phyloP scores from a whole-genome alignment of 2,113 vertebrate species.

The Atractosteus spatula region DNA sequence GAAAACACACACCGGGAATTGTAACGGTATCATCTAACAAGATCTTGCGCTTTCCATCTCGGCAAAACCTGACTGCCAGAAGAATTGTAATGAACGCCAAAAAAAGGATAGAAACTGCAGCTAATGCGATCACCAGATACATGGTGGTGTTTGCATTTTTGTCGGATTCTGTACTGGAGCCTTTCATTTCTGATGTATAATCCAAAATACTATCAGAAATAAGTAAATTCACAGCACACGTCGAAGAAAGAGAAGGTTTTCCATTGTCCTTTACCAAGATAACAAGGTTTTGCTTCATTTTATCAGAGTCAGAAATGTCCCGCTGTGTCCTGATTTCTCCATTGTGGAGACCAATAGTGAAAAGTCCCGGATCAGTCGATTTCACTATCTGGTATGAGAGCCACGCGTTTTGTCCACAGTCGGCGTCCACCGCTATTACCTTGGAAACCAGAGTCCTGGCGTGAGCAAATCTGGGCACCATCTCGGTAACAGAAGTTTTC shows the following conservation, averaged over 20 bases:
- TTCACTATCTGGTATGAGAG: too few species aligned
- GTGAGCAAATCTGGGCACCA: conserved; percentile 66
- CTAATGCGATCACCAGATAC: conserved; percentile 30
- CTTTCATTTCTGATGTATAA: conserved; percentile 46
- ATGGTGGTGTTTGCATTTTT: conserved; percentile 38
- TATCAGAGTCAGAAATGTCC: conserved; percentile 45
- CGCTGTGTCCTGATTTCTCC: conserved; percentile 55
- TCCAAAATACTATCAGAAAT: conserved; percentile 60
- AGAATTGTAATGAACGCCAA: not conserved
- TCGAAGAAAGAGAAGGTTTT: conserved; percentile 48
- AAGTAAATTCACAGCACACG: conserved; percentile 53
- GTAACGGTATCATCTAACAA: not conserved
- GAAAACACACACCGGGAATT: not conserved
- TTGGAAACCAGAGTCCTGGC: conserved; percentile 67
- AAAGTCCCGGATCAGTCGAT: conserved; percentile 48
- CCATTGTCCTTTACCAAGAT: conserved; percentile 58
- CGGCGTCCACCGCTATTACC: too few species aligned
- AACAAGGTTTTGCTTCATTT: conserved; percentile 50
- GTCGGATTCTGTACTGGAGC: not conserved
- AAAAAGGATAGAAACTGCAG: conserved; percentile 14
- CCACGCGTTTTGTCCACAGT: too few species aligned
- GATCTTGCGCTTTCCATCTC: not conserved
- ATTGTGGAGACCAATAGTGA: conserved; percentile 50
- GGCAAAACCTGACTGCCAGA: not conserved
- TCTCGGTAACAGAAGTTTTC: conserved; percentile 60